These are phyloP conservation scores for Actinia tenebrosa DNA, from an alignment of 64 coral and sea anemone species.

Conservation along the genomic window DNA sequence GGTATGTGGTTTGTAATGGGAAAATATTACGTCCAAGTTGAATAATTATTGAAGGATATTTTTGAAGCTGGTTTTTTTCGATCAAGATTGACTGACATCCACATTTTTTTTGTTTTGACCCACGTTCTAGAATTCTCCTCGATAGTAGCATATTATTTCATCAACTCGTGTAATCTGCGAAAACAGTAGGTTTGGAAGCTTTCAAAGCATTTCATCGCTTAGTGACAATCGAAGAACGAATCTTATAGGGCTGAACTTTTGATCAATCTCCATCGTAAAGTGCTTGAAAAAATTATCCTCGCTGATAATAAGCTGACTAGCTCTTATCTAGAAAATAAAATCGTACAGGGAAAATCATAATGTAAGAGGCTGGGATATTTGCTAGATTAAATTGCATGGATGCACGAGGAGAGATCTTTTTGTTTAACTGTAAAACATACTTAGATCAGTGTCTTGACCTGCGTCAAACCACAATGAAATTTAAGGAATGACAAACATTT, in stretches of 20 bases:
- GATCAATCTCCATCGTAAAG: neutral
- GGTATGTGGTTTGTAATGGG: neutral
- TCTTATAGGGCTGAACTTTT: neutral
- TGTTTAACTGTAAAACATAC: neutral
- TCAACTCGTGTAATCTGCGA: neutral
- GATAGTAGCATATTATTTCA: neutral
- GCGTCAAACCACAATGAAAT: neutral
- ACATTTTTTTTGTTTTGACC: conserved; percentile 5
- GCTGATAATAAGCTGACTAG: neutral
- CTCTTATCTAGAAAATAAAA: neutral
- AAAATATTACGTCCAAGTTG: neutral
- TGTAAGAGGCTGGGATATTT: neutral
- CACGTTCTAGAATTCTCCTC: conserved; percentile 4
- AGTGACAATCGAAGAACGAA: conserved; percentile 6
- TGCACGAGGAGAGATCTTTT: neutral
- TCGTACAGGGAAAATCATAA: neutral
- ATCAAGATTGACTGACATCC: neutral
- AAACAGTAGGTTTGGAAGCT: conserved; percentile 1
- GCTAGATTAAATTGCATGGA: neutral
- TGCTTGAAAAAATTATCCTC: neutral
- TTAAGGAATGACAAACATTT: conserved; percentile 1
- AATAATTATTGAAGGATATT: neutral
- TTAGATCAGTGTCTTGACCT: neutral
- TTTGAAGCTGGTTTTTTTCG: neutral
- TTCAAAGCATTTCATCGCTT: conserved; percentile 6